Evolutionary conservation across 2,113 vertebrate genomes (phyloP).

Genomic region (Halcyon senegalensis): DNA sequence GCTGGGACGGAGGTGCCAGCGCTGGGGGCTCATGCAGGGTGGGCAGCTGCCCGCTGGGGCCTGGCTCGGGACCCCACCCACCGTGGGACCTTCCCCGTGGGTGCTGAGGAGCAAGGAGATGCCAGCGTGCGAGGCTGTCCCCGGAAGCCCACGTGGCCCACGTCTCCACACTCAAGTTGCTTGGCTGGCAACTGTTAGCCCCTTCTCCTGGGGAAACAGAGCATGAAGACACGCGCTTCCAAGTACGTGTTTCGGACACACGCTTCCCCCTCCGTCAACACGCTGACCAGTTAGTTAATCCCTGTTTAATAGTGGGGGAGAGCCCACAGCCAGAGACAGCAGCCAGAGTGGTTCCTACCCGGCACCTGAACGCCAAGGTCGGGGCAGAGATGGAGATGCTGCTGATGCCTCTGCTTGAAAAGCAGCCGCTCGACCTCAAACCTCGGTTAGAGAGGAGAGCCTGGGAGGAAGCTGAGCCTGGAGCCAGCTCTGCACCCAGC

Average conservation of each 20-base stretch:
- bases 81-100: accelerated
- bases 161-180: not conserved
- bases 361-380: not conserved
- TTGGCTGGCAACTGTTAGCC: not conserved
- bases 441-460: not conserved
- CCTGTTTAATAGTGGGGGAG: not conserved
- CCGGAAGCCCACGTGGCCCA: not conserved
- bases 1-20: not conserved
- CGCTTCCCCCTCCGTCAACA: not conserved
- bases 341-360: accelerated
- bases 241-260: not conserved
- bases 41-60: not conserved
- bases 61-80: not conserved
- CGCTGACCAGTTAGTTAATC: not conserved
- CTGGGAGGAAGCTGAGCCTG: not conserved
- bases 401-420: not conserved
- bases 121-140: accelerated
- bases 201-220: not conserved
- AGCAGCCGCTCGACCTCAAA: not conserved
- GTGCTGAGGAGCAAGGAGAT: not conserved
- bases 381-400: not conserved
- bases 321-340: not conserved
- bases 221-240: not conserved
- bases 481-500: not conserved
- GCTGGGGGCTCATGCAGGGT: accelerated